These are phyloP conservation scores for Athalia cordata DNA, from an alignment of 2,888 invertebrate species.

Conservation along the genomic window DNA sequence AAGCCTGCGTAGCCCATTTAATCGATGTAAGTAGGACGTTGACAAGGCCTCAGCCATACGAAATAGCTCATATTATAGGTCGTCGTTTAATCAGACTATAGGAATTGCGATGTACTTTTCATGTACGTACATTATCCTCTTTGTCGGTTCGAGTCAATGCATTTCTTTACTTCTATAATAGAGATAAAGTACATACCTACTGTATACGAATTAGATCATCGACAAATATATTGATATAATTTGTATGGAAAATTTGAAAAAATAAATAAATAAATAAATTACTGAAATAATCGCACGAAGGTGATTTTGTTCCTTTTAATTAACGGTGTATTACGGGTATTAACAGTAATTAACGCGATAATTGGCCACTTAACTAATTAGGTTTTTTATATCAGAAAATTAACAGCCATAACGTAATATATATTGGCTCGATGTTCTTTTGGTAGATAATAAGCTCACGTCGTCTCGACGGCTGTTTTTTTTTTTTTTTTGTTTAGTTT, in stretches of 20 bases:
- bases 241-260: not conserved
- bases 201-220: too few relatives aligned
- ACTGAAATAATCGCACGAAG: too few relatives aligned
- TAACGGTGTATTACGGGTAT: too few relatives aligned
- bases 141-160: too few relatives aligned
- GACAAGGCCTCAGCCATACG: constrained; percentile 16
- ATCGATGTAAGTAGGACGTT: constrained; percentile 24
- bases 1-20: not conserved
- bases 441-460: too few relatives aligned
- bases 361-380: constrained; percentile 26
- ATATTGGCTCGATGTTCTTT: too few relatives aligned
- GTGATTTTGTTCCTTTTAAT: too few relatives aligned
- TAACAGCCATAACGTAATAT: not conserved
- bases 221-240: too few relatives aligned
- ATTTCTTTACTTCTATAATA: too few relatives aligned
- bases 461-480: too few relatives aligned
- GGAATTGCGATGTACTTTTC: not conserved
- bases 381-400: not conserved
- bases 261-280: not conserved
- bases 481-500: too few relatives aligned
- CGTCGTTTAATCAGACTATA: constrained; percentile 1
- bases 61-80: not conserved
- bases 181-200: too few relatives aligned
- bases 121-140: not conserved
- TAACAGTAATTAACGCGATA: not conserved